Base-by-base conservation (phyloP, 2,113 vertebrate species). In the Riparia riparia region DNA sequence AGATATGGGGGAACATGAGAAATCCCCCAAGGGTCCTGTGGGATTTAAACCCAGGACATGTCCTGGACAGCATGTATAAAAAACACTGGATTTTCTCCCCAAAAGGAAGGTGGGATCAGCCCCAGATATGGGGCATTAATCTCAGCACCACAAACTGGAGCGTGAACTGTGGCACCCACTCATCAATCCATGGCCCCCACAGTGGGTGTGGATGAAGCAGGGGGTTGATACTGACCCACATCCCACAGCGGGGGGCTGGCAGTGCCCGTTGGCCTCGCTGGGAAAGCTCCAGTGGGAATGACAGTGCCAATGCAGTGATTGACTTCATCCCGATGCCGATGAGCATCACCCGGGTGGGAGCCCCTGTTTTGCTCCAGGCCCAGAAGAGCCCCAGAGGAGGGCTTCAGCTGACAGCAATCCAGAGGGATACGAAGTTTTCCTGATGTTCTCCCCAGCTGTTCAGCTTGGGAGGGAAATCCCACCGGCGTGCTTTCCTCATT, bases 261-360 rank as follows among this genome's bases (percentile, higher is more conserved):
- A 16, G 58, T 22, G 70, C 65, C 80, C 3, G 0, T 1, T 6
- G 15, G 18, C 12, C 31, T 31, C 82, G 39, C 56, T 26, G 57
- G 71, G 63, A 25, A 32, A 56, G 32, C 80, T 79, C 65, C 32
- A 14, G n/a, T 13, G 51, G 74, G 37, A 70, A 31, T 0, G 3
- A 3, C 0, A 3, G 51, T 10, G 9, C 77, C 7, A 3, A 1
- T 12, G 4, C 41, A 3, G 5, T 1, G 32, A 2, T 0, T 6
- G 42, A 34, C 22, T 49, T 21, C 10, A 42, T 24, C 41, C 56
- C 0, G 0, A 24, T 7, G 37, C 68, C 0, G 0, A 6, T 0
- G 3, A 29, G 61, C 61, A 3, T 12, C 1, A 0, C 37, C 45
- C 0, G 1, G 5, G 1, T 13, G 6, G 61, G 17, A 7, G 28